Evolutionary conservation across 2,797 vertebrate genomes (phyloP).

Genomic region (Chelonia mydas): DNA sequence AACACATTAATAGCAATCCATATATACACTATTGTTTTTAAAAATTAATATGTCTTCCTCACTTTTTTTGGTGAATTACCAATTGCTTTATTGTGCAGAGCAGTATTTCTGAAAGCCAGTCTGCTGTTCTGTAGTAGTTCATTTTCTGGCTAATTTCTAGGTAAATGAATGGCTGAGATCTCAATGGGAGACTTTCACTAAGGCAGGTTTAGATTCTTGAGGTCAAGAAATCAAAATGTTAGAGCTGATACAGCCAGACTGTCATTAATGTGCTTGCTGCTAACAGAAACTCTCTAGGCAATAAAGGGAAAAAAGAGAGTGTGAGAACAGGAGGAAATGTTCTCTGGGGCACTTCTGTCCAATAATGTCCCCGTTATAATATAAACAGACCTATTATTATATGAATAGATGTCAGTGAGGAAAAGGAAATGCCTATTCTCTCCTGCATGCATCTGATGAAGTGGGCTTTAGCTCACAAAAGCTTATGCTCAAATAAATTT

Average conservation of each 20-base stretch:
- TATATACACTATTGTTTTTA: not conserved
- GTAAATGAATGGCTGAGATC: not conserved
- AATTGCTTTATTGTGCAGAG: not conserved
- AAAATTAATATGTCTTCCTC: not conserved
- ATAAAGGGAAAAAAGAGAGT: not conserved
- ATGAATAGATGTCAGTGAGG: not conserved
- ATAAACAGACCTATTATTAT: accelerated
- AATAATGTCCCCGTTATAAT: not conserved
- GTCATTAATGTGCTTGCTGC: accelerated
- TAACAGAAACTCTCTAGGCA: accelerated
- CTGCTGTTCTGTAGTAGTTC: accelerated
- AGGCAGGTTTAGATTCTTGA: too few relatives aligned
- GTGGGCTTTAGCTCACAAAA: too few relatives aligned
- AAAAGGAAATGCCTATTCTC: not conserved
- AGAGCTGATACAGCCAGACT: too few relatives aligned
- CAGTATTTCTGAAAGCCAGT: not conserved
- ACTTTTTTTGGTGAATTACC: not conserved
- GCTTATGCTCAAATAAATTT: too few relatives aligned
- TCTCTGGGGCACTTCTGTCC: not conserved
- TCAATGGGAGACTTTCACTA: not conserved
- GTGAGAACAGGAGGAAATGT: accelerated
- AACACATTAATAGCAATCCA: accelerated
- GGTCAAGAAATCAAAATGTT: not conserved
- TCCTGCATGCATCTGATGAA: too few relatives aligned
- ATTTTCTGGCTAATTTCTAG: not conserved